Base-by-base conservation (phyloP, 2,113 vertebrate genomes). In the Notiomystis cincta region DNA sequence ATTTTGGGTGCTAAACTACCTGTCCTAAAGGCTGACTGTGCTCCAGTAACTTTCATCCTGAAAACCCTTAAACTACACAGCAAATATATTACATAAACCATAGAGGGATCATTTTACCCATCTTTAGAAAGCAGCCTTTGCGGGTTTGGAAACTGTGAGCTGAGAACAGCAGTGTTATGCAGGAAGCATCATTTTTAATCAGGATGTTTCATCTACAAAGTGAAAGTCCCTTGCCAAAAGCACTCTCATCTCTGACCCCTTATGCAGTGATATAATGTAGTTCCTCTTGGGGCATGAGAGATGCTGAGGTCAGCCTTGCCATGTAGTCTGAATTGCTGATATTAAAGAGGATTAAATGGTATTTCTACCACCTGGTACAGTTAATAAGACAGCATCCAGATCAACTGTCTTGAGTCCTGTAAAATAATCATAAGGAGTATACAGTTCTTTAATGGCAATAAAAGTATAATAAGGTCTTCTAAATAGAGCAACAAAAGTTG, bases 311-410 rank as follows among this genome's bases (percentile, higher is more conserved):
- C 95, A 94, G 93, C 92, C 83, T 93, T 92, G 83, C 90, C 73
- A 28, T 96, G 80, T 93, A 93, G 58, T 64, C 76, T 75, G 82
- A 96, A 92, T 95, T 95, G 83, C 82, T 87, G 95, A 95, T 94
- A 94, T 92, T 97, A 92, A 95, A 96, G 80, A 96, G 90, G 80
- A 92, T 94, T 95, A 95, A 96, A 92, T 96, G 90, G 64, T 95
- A 90, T 92, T 96, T 93, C 76, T 90, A 92, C 86, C 92, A 95
- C 92, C 92, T 96, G 92, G 94, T 94, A 79, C 45, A 60, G 92
- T 95, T 96, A 96, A 94, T 96, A 95, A 96, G 90, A 75, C 82
- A 82, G 80, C 89, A 92, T 96, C 89, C 81, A 96, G 92, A 95
- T 86, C 96, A 97, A 91, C 93, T 89, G 81, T 96, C 95, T 94